Percentiles rank a stretch among this genome's conserved stretches.
Evolutionary conservation across 2,113 vertebrate species (phyloP).

Genomic region (Salminus brasiliensis): DNA sequence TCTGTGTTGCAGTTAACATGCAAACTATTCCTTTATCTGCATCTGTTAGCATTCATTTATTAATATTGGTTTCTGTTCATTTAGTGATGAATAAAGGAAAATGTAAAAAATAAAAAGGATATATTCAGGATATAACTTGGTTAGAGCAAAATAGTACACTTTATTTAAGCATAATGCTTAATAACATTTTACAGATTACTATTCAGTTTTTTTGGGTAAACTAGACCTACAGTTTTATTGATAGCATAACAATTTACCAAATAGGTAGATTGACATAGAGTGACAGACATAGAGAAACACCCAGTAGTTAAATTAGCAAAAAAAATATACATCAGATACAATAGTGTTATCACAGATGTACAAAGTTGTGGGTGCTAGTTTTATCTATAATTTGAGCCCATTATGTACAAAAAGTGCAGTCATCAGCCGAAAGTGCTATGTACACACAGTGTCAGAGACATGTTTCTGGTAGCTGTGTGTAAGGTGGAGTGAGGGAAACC

Average conservation of each 20-base stretch:
- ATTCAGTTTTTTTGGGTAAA: background rate
- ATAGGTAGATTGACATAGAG: background rate
- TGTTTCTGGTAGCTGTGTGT: background rate
- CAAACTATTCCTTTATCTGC: background rate
- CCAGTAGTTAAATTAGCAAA: background rate
- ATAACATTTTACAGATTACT: background rate
- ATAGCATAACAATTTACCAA: background rate
- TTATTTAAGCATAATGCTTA: background rate
- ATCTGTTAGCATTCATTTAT: background rate
- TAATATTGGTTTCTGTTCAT: background rate
- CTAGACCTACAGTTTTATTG: background rate
- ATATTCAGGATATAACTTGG: background rate
- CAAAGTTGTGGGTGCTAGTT: constrained; percentile 4
- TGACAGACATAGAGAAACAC: background rate
- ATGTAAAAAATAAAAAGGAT: background rate
- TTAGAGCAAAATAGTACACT: background rate
- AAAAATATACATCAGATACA: background rate
- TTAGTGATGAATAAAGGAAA: background rate
- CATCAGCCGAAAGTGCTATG: constrained; percentile 27
- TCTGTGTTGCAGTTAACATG: background rate
- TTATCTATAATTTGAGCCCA: constrained; percentile 43
- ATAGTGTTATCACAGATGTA: background rate
- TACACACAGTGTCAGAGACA: constrained; percentile 33
- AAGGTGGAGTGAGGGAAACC: constrained; percentile 16
- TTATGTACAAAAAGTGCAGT: constrained; percentile 57